Percentiles rank a stretch among this genome's conserved stretches.
phyloP scores from a whole-genome alignment of 1,140 invertebrate genomes.

The Lepidurus packardi region DNA sequence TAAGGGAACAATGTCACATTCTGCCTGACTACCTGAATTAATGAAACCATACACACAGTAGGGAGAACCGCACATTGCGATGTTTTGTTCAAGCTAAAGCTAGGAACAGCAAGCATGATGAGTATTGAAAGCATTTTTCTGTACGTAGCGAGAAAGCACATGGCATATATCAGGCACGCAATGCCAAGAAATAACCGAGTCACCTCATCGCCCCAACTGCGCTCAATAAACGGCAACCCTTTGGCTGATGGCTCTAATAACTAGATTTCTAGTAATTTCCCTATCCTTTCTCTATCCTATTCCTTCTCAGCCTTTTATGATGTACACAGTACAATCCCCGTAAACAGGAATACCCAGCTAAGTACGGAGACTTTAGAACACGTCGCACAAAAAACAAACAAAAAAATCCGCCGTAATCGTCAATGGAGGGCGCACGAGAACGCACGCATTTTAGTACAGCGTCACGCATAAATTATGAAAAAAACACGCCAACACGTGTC shows the following conservation, averaged over 20 bases:
- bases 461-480: too few species aligned
- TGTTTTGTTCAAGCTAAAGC: background rate
- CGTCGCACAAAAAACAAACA: too few species aligned
- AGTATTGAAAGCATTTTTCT: background rate
- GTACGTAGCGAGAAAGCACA: background rate
- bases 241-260: background rate
- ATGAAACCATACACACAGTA: slow-evolving; percentile 11
- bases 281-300: background rate
- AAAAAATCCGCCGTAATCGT: too few species aligned
- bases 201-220: background rate
- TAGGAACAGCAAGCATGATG: background rate
- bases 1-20: background rate
- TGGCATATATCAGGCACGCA: background rate
- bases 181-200: background rate
- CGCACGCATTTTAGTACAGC: too few species aligned
- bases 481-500: too few species aligned
- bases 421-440: too few species aligned
- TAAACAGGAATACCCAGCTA: background rate
- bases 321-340: background rate
- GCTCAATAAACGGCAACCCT: background rate
- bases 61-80: background rate
- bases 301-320: background rate
- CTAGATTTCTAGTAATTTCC: background rate
- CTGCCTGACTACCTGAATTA: slow-evolving; percentile 13
- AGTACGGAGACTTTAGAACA: too few species aligned